Evolutionary conservation across 2,113 vertebrate genomes (phyloP).

Genomic region (Corythaeola cristata): DNA sequence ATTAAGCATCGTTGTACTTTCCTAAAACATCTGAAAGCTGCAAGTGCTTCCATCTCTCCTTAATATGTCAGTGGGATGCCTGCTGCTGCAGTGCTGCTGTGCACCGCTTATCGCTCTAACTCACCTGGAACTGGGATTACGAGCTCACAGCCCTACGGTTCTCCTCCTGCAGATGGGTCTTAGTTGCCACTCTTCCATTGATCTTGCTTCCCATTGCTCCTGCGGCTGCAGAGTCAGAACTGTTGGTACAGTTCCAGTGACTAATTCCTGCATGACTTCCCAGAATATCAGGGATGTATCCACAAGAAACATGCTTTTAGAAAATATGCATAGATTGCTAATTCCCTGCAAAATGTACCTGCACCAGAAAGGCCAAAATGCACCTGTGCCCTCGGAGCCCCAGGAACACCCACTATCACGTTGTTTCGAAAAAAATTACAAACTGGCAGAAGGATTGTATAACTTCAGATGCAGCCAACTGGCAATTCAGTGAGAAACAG

Average conservation of each 20-base stretch:
- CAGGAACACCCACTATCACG: not conserved
- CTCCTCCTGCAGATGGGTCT: not conserved
- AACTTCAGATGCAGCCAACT: not conserved
- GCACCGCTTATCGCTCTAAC: rapidly evolving
- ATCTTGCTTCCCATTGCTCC: not conserved
- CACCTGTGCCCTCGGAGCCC: not conserved
- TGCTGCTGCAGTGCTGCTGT: not conserved
- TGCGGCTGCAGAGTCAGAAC: not conserved
- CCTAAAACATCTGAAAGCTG: not conserved
- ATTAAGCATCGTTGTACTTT: not conserved
- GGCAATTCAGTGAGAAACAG: not conserved
- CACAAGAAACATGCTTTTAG: not conserved
- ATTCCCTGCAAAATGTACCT: not conserved
- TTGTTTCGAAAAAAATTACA: not conserved
- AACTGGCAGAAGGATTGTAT: not conserved
- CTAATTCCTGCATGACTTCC: not conserved
- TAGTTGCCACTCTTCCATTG: rapidly evolving
- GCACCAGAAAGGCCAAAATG: not conserved
- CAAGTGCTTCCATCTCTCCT: not conserved
- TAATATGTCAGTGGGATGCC: not conserved
- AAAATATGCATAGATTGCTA: rapidly evolving
- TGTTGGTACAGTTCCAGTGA: not conserved
- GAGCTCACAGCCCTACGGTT: not conserved
- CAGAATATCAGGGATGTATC: not conserved
- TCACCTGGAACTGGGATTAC: not conserved